Percentiles rank a stretch among this genome's conserved stretches.
Evolutionary conservation across 2,797 vertebrate species (phyloP).

Genomic region (Microhierax caerulescens): DNA sequence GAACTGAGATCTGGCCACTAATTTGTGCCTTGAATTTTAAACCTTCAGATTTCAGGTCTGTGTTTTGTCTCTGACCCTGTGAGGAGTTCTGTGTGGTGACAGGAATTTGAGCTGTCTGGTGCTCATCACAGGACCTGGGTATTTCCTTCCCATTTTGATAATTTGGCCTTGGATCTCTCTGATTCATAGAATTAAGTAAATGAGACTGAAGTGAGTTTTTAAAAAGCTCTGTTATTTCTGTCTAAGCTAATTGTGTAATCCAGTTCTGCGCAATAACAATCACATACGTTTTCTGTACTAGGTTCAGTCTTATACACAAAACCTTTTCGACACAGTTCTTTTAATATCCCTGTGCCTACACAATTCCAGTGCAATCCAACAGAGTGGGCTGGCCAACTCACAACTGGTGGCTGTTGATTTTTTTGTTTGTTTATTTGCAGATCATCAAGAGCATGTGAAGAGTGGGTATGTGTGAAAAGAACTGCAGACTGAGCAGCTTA

Average conservation of each 20-base stretch:
- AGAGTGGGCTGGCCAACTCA: conserved; percentile 67
- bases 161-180: not conserved
- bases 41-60: not conserved
- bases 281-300: conserved; percentile 66
- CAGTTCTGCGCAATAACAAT: conserved; percentile 51
- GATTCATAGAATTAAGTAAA: conserved; percentile 28
- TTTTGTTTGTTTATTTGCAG: conserved; percentile 76
- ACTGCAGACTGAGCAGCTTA: conserved; percentile 72
- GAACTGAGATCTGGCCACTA: not conserved
- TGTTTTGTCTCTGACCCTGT: not conserved
- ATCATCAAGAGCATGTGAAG: conserved; percentile 75
- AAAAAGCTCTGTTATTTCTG: conserved; percentile 38
- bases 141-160: not conserved
- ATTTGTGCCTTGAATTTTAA: not conserved
- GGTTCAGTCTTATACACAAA: conserved; percentile 60
- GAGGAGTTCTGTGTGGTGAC: not conserved
- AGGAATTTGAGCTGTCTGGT: not conserved
- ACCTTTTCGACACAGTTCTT: conserved; percentile 68
- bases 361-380: conserved; percentile 69
- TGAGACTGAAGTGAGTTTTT: not conserved
- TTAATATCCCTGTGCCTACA: conserved; percentile 69
- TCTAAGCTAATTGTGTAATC: conserved; percentile 47
- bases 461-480: conserved; percentile 75
- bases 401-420: conserved; percentile 73
- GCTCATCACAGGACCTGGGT: not conserved